A percentile compares a stretch with the other conserved stretches of the same genome.
Conservation (phyloP, 1,140 invertebrate genomes). For the Atopsyche davidsoni region DNA sequence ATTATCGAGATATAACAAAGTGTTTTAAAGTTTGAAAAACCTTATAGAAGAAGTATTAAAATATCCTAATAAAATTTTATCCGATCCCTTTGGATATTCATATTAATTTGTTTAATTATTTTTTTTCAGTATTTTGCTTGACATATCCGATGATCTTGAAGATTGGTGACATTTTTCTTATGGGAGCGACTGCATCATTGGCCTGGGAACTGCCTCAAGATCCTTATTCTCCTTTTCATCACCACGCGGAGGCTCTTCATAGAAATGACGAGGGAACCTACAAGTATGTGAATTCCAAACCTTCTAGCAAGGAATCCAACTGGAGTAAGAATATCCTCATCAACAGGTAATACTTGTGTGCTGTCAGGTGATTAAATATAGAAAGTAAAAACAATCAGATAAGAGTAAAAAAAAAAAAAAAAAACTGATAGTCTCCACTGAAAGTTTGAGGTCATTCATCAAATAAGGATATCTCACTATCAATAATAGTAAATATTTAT, state of each 20-base stretch:
- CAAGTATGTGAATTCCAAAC: constrained; percentile 36
- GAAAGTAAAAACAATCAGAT: too few species aligned
- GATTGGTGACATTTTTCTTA: constrained; percentile 55
- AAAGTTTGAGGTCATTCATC: too few species aligned
- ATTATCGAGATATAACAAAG: too few species aligned
- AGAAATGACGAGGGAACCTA: constrained; percentile 35
- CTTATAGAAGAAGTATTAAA: constrained; percentile 39
- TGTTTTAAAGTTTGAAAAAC: constrained; percentile 36
- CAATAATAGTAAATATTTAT: too few species aligned
- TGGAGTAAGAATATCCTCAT: constrained; percentile 12
- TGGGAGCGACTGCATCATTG: constrained; percentile 65
- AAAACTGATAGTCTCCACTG: too few species aligned
- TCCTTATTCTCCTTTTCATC: constrained; percentile 44
- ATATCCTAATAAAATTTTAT: too few species aligned
- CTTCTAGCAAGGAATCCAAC: constrained; percentile 1
- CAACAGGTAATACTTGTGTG: constrained; percentile 18
- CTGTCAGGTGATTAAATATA: too few species aligned
- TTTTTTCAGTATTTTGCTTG: constrained; percentile 56
- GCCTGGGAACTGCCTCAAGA: constrained; percentile 67
- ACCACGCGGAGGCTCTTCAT: constrained; percentile 43
- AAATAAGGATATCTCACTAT: too few species aligned
- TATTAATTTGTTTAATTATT: constrained; percentile 1
- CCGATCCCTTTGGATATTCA: constrained; percentile 7
- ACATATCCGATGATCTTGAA: constrained; percentile 51
- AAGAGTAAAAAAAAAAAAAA: too few species aligned